Conservation (phyloP, 2,113 vertebrate species). For the Loxodonta africana region DNA sequence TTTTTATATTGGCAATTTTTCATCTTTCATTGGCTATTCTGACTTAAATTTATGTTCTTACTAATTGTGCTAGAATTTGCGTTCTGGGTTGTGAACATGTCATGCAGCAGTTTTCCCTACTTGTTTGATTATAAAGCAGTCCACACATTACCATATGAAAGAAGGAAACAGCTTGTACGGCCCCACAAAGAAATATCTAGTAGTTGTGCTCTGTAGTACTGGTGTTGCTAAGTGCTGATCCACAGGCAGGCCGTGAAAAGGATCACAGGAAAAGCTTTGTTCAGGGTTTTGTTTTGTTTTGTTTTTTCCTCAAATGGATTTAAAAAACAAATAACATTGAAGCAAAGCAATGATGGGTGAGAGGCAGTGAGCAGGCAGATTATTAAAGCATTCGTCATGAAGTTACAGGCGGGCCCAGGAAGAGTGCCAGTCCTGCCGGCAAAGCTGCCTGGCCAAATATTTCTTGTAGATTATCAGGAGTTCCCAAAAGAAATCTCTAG, state of each 20-base stretch:
- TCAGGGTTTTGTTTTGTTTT: background rate
- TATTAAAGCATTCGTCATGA: constrained; percentile 71
- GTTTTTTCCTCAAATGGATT: background rate
- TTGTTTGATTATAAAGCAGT: constrained; percentile 69
- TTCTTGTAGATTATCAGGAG: constrained; percentile 34
- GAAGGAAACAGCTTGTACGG: constrained; percentile 64
- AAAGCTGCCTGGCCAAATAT: constrained; percentile 2
- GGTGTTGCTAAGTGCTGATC: constrained; percentile 15
- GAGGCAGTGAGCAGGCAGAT: background rate
- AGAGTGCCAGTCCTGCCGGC: background rate
- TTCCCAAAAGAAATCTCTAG: constrained; percentile 27
- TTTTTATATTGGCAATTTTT: constrained; percentile 45
- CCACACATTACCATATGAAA: constrained; percentile 46
- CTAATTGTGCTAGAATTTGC: constrained; percentile 60
- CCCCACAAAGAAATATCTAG: constrained; percentile 51
- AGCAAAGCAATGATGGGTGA: constrained; percentile 3
- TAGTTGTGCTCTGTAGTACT: constrained; percentile 60
- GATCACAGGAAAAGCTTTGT: constrained; percentile 25
- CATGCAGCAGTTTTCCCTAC: constrained; percentile 59
- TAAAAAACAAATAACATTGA: constrained; percentile 56
- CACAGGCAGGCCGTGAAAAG: background rate
- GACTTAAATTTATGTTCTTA: constrained; percentile 61
- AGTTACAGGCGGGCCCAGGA: background rate
- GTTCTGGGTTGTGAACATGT: constrained; percentile 54
- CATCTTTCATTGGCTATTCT: constrained; percentile 45